Base-by-base conservation (phyloP, 1,140 invertebrate species). In the Drosophila ercepeae region DNA sequence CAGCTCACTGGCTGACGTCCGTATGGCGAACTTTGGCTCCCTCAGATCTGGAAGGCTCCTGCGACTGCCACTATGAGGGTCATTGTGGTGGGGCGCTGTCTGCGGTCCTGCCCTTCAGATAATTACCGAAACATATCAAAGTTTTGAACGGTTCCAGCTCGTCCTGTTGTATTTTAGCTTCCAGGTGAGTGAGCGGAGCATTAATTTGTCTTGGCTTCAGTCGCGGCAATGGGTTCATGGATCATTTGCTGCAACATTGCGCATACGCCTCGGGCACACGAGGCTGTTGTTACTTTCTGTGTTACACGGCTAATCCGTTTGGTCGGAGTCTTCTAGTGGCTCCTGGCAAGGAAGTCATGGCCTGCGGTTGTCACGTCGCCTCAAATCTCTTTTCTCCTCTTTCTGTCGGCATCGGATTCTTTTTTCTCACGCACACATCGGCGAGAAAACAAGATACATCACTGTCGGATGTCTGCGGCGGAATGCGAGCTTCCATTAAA, bases 221-320 rank as follows among this genome's bases (percentile, higher is more conserved):
- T 42, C 32, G 21, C 6, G 23, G 16, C 51, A n/a, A 25, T 51
- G 50, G 51, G 46, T 51, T 84, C 64, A 86, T 84, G 76, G 76
- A 86, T 84, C 63, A 81, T 84, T 84, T 84, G 67, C 73, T 77
- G 72, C 81, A 88, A 76, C 81, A 84, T 84, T 86, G 78, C 76
- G 68, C 72, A 74, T 84, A 81, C 68, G 76, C 72, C 67, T 42
- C 48, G 67, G 69, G 41, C 70, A 25, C 18, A 32, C 34, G 23
- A 16, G n/a, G n/a, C n/a, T n/a, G n/a, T n/a, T n/a, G n/a, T n/a
- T n/a, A n/a, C n/a, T n/a, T n/a, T n/a, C n/a, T n/a, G n/a, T 59
- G 53, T 8, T 36, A 59, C 18, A 27, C 27, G 8, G 72, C 79
- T 86, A 84, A 86, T 86, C 81, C n/a, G n/a, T n/a, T n/a, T n/a